Percentiles rank a stretch among this genome's conserved stretches.
Evolutionary conservation across 37 sponge, comb jelly and placozoan species (phyloP).

Genomic region (Lycopodina hypogea): DNA sequence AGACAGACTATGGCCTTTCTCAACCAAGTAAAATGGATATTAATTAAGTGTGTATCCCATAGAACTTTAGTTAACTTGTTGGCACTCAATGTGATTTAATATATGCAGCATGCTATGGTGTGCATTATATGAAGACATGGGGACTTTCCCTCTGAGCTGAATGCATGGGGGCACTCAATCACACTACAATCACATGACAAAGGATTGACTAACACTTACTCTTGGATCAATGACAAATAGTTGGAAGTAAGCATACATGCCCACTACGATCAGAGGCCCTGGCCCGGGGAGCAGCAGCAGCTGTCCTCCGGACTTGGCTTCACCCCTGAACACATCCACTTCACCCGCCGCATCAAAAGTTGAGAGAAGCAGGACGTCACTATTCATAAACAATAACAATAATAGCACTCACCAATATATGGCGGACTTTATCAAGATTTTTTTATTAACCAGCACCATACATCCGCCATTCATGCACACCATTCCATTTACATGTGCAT

Average conservation of each 20-base stretch:
- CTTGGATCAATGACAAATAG: slow-evolving; percentile 13
- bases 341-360: slow-evolving; percentile 18
- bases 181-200: too few relatives aligned
- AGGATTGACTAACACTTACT: background rate
- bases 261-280: background rate
- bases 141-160: background rate
- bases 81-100: too few relatives aligned
- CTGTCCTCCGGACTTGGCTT: background rate
- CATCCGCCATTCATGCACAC: too few relatives aligned
- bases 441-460: too few relatives aligned
- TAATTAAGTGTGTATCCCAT: too few relatives aligned
- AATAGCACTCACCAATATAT: too few relatives aligned
- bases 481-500: too few relatives aligned
- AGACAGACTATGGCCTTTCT: too few relatives aligned
- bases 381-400: background rate
- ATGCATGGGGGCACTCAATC: background rate
- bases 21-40: too few relatives aligned
- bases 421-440: too few relatives aligned
- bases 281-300: background rate
- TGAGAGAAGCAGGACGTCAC: background rate
- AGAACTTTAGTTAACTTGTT: too few relatives aligned
- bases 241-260: slow-evolving; percentile 3
- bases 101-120: too few relatives aligned
- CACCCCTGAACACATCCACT: slow-evolving; percentile 1
- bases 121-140: background rate